These are phyloP conservation scores for Drosophila rufa DNA, from an alignment of 1,140 invertebrate species.

Conservation along the genomic window DNA sequence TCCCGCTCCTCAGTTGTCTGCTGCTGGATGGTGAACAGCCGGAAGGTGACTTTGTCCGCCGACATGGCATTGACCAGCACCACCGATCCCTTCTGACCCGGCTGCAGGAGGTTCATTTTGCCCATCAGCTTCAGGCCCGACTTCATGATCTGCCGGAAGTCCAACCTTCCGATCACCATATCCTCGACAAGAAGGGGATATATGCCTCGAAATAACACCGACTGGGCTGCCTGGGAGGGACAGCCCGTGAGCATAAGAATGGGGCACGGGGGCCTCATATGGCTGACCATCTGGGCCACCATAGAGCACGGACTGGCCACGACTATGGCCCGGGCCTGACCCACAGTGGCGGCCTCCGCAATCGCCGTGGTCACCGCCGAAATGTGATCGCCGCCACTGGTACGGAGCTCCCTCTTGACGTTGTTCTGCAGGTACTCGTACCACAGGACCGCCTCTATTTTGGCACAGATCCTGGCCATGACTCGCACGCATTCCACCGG, in stretches of 20 bases:
- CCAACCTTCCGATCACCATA: conserved; percentile 38
- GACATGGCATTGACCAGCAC: conserved; percentile 58
- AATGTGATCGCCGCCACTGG: conserved; percentile 25
- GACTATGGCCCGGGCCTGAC: conserved; percentile 54
- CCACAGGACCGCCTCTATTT: conserved; percentile 60
- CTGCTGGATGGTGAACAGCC: conserved; percentile 29
- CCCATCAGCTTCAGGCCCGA: conserved; percentile 32
- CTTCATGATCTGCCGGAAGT: conserved; percentile 39
- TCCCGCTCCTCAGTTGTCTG: conserved; percentile 15
- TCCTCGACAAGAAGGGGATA: conserved; percentile 53
- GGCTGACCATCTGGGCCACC: conserved; percentile 51
- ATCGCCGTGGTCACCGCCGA: conserved; percentile 50
- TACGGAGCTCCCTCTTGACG: conserved; percentile 29
- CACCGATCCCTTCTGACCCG: conserved; percentile 13
- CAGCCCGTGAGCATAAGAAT: conserved; percentile 50
- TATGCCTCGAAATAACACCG: conserved; percentile 46
- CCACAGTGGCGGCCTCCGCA: conserved; percentile 35
- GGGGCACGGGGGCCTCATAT: conserved; percentile 55
- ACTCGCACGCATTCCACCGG: conserved; percentile 88
- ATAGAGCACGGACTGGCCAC: conserved; percentile 47
- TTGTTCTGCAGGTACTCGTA: conserved; percentile 58
- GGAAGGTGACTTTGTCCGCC: conserved; percentile 52
- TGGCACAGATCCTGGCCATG: conserved; percentile 62
- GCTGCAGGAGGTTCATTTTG: conserved; percentile 39
- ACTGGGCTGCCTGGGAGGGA: conserved; percentile 30